Evolutionary conservation across 64 coral and sea anemone species (phyloP).

Genomic region (Acropora tenuis): DNA sequence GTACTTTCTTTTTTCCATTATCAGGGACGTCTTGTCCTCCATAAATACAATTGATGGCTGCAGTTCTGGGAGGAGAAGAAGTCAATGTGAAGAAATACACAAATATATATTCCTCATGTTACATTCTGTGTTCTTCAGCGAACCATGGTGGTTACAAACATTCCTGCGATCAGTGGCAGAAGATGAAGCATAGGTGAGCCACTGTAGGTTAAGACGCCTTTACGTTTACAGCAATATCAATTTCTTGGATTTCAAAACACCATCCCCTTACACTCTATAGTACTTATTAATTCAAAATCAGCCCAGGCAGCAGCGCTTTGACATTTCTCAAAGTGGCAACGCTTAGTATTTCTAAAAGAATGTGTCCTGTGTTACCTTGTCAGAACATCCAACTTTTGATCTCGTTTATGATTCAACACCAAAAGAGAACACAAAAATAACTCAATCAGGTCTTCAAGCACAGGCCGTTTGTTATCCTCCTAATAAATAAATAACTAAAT

Average conservation of each 20-base stretch:
- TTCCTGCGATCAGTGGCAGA: too few species aligned
- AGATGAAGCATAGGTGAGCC: too few species aligned
- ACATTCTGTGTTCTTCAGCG: too few species aligned
- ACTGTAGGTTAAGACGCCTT: too few species aligned
- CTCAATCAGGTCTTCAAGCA: conserved; percentile 59
- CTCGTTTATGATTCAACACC: conserved; percentile 52
- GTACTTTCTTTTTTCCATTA: conserved; percentile 26
- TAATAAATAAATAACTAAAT: neutral
- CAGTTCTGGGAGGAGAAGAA: conserved; percentile 13
- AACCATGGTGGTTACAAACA: too few species aligned
- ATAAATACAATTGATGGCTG: conserved; percentile 20
- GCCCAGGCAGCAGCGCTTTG: neutral
- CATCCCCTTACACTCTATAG: too few species aligned
- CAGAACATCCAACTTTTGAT: conserved; percentile 30
- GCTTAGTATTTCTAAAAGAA: neutral
- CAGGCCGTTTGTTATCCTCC: conserved; percentile 45
- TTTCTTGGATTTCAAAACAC: too few species aligned
- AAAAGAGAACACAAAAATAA: conserved; percentile 62
- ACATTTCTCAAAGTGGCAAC: neutral
- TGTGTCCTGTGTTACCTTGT: neutral
- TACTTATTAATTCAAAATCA: neutral
- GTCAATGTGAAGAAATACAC: neutral
- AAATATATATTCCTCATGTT: too few species aligned
- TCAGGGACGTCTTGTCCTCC: conserved; percentile 19
- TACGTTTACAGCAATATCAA: too few species aligned